Evolutionary conservation across 2,797 vertebrate genomes (phyloP).

Genomic region (Gastrophryne carolinensis): DNA sequence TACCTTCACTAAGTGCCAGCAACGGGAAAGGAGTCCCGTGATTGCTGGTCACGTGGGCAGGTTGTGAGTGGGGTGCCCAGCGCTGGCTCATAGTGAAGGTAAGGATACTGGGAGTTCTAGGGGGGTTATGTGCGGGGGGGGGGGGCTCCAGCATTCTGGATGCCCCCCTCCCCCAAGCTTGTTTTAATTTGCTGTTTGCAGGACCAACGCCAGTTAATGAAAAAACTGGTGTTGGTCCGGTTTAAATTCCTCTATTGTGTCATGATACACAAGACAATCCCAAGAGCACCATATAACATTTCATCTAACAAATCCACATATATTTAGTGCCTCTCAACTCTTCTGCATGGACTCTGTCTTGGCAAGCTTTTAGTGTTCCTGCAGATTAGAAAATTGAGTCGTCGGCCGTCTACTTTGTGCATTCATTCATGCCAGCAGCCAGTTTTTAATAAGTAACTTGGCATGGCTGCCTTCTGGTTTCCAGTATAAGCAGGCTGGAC

Average conservation of each 20-base stretch:
- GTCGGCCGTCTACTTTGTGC: slow-evolving; percentile 13
- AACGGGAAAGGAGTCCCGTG: no score
- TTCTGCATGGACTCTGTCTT: background rate
- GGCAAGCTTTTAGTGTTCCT: slow-evolving; percentile 21
- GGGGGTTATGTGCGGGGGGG: no score
- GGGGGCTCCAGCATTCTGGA: no score
- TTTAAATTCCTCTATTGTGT: background rate
- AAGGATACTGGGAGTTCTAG: no score
- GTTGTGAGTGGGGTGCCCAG: no score
- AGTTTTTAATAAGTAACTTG: slow-evolving; percentile 37
- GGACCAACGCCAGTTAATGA: no score
- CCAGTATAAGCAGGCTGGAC: slow-evolving; percentile 24
- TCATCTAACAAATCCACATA: slow-evolving; percentile 1
- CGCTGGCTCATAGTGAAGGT: no score
- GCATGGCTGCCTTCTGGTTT: slow-evolving; percentile 7
- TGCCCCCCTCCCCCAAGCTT: no score
- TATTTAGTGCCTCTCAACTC: background rate
- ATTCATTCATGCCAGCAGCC: slow-evolving; percentile 13
- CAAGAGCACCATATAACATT: slow-evolving; percentile 14
- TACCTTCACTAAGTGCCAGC: no score
- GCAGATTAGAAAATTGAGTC: slow-evolving; percentile 25
- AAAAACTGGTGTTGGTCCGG: no score
- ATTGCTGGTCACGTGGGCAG: no score
- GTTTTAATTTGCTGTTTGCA: no score
- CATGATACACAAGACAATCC: background rate